Evolutionary conservation across 2,888 invertebrate genomes (phyloP).

Genomic region (Serripes groenlandicus): DNA sequence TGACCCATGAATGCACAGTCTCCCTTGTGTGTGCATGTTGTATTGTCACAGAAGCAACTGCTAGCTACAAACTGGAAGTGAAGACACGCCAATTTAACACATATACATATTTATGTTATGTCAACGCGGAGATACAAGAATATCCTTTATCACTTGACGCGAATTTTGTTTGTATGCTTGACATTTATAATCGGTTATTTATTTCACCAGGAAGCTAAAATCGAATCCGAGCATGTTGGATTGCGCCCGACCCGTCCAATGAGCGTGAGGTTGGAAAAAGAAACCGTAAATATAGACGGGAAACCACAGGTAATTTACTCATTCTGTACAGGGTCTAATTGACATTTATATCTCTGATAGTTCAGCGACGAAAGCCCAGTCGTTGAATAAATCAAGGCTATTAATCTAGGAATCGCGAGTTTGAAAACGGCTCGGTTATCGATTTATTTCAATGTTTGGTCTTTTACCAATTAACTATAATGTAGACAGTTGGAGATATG

Average conservation of each 20-base stretch:
- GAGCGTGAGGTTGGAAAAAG: conserved; percentile 50
- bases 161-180: no score
- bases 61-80: no score
- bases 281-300: conserved; percentile 17
- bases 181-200: background rate
- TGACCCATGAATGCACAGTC: no score
- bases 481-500: no score
- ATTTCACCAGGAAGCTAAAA: conserved; percentile 44
- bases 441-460: no score
- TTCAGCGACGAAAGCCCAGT: background rate
- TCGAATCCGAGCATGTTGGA: conserved; percentile 55
- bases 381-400: background rate
- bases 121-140: no score
- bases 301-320: conserved; percentile 32
- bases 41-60: no score
- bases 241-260: conserved; percentile 51
- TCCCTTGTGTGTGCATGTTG: no score
- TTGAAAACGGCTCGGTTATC: background rate
- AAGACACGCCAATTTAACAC: no score
- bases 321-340: background rate
- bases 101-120: no score
- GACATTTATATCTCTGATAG: background rate
- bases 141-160: no score
- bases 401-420: background rate
- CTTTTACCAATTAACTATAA: no score